phyloP scores from a whole-genome alignment of 2,888 invertebrate genomes.

The Nudaria mundana region DNA sequence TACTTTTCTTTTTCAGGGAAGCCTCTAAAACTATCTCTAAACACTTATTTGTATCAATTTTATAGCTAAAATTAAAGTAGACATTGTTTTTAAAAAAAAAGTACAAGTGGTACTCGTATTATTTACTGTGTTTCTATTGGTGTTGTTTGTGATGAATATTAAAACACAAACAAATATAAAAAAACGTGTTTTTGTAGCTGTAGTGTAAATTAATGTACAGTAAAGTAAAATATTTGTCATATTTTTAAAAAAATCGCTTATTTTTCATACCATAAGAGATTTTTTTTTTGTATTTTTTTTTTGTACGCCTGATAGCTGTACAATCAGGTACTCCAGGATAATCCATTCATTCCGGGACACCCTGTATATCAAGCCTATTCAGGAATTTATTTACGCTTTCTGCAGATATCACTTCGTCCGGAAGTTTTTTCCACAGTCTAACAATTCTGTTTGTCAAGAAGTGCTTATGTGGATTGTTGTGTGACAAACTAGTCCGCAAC shows the following conservation, averaged over 20 bases:
- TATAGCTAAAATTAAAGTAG: too few species aligned
- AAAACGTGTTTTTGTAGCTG: neutral
- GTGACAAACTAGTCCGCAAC: too few species aligned
- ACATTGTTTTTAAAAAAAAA: too few species aligned
- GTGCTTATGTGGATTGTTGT: too few species aligned
- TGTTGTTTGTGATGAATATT: neutral
- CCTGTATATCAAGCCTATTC: too few species aligned
- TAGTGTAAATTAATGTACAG: neutral
- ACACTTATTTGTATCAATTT: neutral
- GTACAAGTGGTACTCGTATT: neutral
- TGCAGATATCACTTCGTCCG: too few species aligned
- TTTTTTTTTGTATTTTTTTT: neutral
- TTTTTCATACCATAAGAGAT: neutral
- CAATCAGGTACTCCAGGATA: neutral
- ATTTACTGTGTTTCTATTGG: conserved; percentile 1
- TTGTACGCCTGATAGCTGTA: neutral
- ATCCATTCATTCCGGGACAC: neutral
- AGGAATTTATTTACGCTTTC: too few species aligned
- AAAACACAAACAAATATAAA: neutral
- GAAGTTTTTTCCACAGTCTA: too few species aligned
- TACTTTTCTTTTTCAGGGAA: too few species aligned
- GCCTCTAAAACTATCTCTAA: neutral
- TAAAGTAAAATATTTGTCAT: neutral
- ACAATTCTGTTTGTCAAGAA: too few species aligned
- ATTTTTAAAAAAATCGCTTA: neutral